Conservation (phyloP, 2,888 invertebrate genomes). For the Monopis laevigella region DNA sequence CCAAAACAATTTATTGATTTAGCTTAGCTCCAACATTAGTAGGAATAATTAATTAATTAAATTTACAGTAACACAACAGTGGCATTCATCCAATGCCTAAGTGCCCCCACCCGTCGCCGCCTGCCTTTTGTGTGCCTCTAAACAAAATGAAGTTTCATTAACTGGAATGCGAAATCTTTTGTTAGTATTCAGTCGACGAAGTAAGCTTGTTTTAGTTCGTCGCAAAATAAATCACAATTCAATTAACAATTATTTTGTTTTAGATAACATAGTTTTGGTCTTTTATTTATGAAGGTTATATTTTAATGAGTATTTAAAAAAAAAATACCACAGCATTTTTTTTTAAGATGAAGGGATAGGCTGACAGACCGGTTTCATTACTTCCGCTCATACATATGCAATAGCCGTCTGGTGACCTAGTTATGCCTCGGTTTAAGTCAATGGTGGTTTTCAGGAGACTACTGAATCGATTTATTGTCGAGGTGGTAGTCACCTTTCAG, state of each 20-base stretch:
- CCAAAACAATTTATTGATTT: slow-evolving; percentile 8
- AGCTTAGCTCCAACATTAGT: not conserved
- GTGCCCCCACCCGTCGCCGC: slow-evolving; percentile 20
- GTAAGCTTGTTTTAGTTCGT: slow-evolving; percentile 16
- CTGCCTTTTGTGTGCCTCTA: slow-evolving; percentile 24
- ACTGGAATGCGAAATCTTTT: slow-evolving; percentile 26
- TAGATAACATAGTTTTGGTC: not conserved
- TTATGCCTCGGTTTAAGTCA: too few species aligned
- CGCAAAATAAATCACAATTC: slow-evolving; percentile 4
- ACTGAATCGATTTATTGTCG: too few species aligned
- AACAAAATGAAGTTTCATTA: slow-evolving; percentile 29
- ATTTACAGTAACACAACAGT: slow-evolving; percentile 11
- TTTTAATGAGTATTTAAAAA: too few species aligned
- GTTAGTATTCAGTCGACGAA: slow-evolving; percentile 22
- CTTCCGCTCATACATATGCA: too few species aligned
- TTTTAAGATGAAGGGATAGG: too few species aligned
- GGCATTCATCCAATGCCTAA: slow-evolving; percentile 11
- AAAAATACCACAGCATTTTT: too few species aligned
- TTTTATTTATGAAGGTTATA: too few species aligned
- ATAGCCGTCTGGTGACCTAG: too few species aligned
- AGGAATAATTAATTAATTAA: slow-evolving; percentile 12
- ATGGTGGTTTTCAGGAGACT: too few species aligned
- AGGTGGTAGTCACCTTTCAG: too few species aligned
- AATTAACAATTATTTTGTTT: slow-evolving; percentile 4
- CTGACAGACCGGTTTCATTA: too few species aligned